Conservation (phyloP, 2,888 invertebrate species). For the Lepeophtheirus nordmannii region DNA sequence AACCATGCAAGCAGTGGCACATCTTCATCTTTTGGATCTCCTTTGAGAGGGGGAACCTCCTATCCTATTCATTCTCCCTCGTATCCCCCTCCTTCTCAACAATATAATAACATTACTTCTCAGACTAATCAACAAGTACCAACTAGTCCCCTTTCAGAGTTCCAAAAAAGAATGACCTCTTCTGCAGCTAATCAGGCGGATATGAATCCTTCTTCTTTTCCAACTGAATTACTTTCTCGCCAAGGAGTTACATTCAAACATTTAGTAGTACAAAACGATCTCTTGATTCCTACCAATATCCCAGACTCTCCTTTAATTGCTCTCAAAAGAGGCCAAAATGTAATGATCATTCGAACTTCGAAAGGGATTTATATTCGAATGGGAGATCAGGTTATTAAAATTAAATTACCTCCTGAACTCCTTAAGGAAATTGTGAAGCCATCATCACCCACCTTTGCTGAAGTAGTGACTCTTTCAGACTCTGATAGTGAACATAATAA, state of each 20-base stretch:
- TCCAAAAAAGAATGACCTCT: background rate
- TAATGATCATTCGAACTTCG: slow-evolving; percentile 81
- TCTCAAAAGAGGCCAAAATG: slow-evolving; percentile 79
- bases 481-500: background rate
- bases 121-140: too few relatives aligned
- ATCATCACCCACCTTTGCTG: background rate
- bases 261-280: slow-evolving; percentile 78
- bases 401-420: slow-evolving; percentile 8
- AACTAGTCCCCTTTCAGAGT: background rate
- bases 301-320: slow-evolving; percentile 76
- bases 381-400: slow-evolving; percentile 22
- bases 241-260: slow-evolving; percentile 91
- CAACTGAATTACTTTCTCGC: slow-evolving; percentile 27
- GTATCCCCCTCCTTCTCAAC: too few relatives aligned
- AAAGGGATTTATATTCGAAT: slow-evolving; percentile 42
- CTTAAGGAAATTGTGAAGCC: background rate
- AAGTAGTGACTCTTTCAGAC: background rate
- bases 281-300: slow-evolving; percentile 79
- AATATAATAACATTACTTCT: too few relatives aligned
- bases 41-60: too few relatives aligned
- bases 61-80: too few relatives aligned
- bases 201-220: slow-evolving; percentile 22
- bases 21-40: too few relatives aligned
- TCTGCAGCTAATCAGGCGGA: background rate
- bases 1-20: too few relatives aligned